Percentiles rank a stretch among this genome's conserved stretches.
These are phyloP conservation scores for Mastomys natalensis DNA, from an alignment of 2,113 vertebrate genomes.

Conservation along the genomic window DNA sequence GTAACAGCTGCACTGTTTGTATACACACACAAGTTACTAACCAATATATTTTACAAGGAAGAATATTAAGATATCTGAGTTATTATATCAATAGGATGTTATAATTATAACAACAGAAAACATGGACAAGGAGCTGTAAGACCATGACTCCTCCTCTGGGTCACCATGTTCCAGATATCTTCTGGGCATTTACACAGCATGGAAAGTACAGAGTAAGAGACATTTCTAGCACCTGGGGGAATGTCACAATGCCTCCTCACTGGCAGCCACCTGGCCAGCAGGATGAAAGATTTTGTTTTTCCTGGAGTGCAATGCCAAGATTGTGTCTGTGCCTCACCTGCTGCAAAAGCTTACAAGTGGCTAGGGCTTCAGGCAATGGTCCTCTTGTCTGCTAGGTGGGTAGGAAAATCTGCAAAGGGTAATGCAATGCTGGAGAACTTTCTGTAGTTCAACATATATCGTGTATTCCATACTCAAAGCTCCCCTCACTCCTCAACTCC, in stretches of 20 bases:
- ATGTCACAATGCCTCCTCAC: background rate
- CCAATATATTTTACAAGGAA: background rate
- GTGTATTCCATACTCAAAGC: background rate
- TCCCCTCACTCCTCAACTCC: background rate
- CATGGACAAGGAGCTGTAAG: background rate
- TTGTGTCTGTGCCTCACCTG: background rate
- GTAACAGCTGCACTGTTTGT: background rate
- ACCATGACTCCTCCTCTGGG: background rate
- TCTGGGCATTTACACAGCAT: background rate
- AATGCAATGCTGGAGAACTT: background rate
- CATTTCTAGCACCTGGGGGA: background rate
- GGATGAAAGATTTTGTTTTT: slow-evolving; percentile 13
- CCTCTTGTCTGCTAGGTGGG: slow-evolving; percentile 13
- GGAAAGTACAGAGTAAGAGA: background rate
- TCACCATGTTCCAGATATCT: background rate
- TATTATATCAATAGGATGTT: slow-evolving; percentile 5
- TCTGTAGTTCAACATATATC: background rate
- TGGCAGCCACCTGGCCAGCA: background rate
- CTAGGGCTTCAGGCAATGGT: background rate
- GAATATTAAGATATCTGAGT: background rate
- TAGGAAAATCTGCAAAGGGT: slow-evolving; percentile 7
- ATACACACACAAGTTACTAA: background rate
- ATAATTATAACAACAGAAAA: background rate
- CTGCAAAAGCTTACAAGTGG: background rate
- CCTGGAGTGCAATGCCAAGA: slow-evolving; percentile 8